Percentiles rank a stretch among this genome's conserved stretches.
phyloP scores from a whole-genome alignment of 2,888 invertebrate genomes.

The Cylloceria caligata region DNA sequence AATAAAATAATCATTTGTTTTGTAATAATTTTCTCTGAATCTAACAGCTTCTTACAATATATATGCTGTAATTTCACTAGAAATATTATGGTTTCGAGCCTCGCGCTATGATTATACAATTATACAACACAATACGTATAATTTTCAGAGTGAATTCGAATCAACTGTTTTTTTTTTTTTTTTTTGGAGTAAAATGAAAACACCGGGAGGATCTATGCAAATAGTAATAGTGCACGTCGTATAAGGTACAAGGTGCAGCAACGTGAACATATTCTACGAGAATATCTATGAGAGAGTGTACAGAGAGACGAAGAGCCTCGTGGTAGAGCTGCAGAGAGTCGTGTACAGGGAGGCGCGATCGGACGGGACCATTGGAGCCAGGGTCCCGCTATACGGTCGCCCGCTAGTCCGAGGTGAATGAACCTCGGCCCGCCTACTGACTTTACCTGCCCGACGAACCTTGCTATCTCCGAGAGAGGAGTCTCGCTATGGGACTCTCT shows the following conservation, averaged over 20 bases:
- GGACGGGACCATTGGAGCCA: constrained; percentile 82
- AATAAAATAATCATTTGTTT: no score
- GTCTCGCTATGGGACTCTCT: constrained; percentile 48
- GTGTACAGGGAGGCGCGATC: constrained; percentile 71
- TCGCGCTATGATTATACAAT: not conserved
- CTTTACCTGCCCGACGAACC: constrained; percentile 80
- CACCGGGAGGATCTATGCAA: not conserved
- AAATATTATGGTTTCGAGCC: not conserved
- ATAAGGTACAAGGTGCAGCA: constrained; percentile 31
- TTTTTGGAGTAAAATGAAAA: no score
- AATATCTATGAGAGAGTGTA: constrained; percentile 29
- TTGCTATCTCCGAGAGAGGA: constrained; percentile 71
- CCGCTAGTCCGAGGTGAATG: constrained; percentile 84
- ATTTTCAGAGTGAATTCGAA: not conserved
- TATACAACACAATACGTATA: constrained; percentile 1
- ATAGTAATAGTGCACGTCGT: constrained; percentile 4
- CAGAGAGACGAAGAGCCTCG: constrained; percentile 14
- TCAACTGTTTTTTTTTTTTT: not conserved
- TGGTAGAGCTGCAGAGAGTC: constrained; percentile 47
- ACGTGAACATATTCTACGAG: constrained; percentile 18
- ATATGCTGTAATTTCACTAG: not conserved
- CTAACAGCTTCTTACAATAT: no score
- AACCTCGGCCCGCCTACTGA: constrained; percentile 84
- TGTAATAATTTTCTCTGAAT: no score
- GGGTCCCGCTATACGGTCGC: constrained; percentile 84